Base-by-base conservation (phyloP, 2,113 vertebrate species). In the Ciconia boyciana region DNA sequence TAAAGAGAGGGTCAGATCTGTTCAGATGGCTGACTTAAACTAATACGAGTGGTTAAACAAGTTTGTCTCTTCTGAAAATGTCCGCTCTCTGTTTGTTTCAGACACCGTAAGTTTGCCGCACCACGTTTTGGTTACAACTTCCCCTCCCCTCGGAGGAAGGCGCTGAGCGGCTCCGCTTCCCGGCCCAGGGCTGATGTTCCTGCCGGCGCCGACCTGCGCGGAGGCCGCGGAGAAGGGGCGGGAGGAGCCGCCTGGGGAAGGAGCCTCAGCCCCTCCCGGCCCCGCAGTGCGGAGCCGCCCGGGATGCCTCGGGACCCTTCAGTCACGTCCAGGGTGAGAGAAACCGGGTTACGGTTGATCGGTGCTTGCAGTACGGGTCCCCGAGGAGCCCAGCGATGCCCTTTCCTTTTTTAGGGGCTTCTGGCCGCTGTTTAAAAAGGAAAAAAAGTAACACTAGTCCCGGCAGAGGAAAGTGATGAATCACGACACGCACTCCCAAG, bases 321-420 rank as follows among this genome's bases (percentile, higher is more conserved):
- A 6, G 5, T 5, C 51, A 2, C 66, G 29, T 8, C 26, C 84
- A 24, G 11, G 62, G 48, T 44, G 57, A 83, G 64, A 16, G 36
- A 29, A 12, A 12, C 43, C 13, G 31, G 9, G 9, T 6, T 2
- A 6, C 31, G 21, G 28, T 2, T 4, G 26, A 3, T 25, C 8
- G 16, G 7, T 43, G 44, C 49, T 48, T 3, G 36, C 68, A 21
- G 57, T 26, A 12, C 14, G 5, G 18, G 14, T 26, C 28, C 18
- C 19, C 25, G 31, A 1, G 13, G 24, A 32, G 46, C 43, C 49
- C 68, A 7, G 5, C 4, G 24, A 31, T 15, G 8, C 44, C 20
- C 44, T 4, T 8, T 11, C 34, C n/a, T 28, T 43, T 41, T 31
- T 11, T 3, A 21, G 17, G 26, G 10, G 16, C 6, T 66, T 39